Conservation (phyloP, 2,113 vertebrate species). For the Seriola rivoliana region DNA sequence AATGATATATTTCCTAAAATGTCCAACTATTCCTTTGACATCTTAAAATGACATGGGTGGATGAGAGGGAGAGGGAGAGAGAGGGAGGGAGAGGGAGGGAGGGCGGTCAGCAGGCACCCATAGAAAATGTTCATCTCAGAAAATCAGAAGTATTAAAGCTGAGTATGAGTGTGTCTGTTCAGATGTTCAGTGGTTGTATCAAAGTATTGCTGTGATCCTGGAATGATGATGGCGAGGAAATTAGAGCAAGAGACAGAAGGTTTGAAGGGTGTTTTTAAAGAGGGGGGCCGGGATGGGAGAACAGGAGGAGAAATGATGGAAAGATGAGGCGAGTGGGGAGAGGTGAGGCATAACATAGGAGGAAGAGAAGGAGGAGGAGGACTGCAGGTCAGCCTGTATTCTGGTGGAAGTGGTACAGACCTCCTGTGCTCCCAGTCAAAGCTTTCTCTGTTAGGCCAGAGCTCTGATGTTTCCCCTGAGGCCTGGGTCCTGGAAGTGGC, state of each 20-base stretch:
- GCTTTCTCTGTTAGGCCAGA: slow-evolving; percentile 69
- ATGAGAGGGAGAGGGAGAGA: not conserved
- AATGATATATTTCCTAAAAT: too few species aligned
- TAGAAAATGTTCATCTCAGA: not conserved
- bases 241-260: not conserved
- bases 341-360: slow-evolving; percentile 22
- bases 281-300: slow-evolving; percentile 20
- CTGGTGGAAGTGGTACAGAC: slow-evolving; percentile 65
- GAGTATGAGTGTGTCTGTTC: not conserved
- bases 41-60: too few species aligned
- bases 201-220: not conserved
- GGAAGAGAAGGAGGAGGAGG: slow-evolving; percentile 23
- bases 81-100: not conserved
- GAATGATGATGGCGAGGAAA: not conserved
- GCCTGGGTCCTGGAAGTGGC: slow-evolving; percentile 76
- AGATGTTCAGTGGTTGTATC: not conserved
- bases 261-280: slow-evolving; percentile 20
- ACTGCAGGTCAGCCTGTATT: slow-evolving; percentile 31
- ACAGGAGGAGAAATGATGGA: slow-evolving; percentile 24
- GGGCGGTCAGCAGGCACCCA: not conserved
- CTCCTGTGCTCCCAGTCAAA: slow-evolving; percentile 74
- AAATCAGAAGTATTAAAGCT: not conserved
- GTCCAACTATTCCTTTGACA: too few species aligned
- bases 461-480: slow-evolving; percentile 77
- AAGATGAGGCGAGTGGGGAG: slow-evolving; percentile 31